Conservation (phyloP, 2,888 invertebrate genomes). For the Chalcosyrphus nemorum region DNA sequence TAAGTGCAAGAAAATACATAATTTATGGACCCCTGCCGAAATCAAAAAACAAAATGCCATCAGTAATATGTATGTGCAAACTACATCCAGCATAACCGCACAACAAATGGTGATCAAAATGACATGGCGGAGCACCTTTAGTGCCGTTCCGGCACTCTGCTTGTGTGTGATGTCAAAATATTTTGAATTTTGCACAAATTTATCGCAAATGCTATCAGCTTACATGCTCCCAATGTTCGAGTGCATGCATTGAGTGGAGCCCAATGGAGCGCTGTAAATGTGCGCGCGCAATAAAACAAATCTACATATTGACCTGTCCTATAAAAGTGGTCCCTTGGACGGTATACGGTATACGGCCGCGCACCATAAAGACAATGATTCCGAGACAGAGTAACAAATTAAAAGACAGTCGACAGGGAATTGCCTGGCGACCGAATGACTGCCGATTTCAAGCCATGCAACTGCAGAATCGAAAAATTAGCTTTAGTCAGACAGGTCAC, state of each 20-base stretch:
- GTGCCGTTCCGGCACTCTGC: constrained; percentile 54
- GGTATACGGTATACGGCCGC: not conserved
- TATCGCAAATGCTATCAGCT: constrained; percentile 80
- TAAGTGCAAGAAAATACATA: constrained; percentile 25
- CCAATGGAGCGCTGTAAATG: constrained; percentile 41
- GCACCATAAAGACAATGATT: constrained; percentile 51
- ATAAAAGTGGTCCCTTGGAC: constrained; percentile 49
- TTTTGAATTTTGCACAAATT: constrained; percentile 78
- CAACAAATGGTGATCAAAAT: constrained; percentile 58
- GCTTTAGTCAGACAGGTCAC: constrained; percentile 74
- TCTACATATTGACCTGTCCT: constrained; percentile 72
- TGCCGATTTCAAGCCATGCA: constrained; percentile 17
- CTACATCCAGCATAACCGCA: constrained; percentile 28
- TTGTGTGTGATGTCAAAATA: constrained; percentile 62
- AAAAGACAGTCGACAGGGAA: constrained; percentile 65
- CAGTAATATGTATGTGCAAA: constrained; percentile 42
- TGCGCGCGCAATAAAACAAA: constrained; percentile 66
- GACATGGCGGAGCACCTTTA: constrained; percentile 63
- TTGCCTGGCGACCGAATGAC: constrained; percentile 43
- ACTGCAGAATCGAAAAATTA: constrained; percentile 73
- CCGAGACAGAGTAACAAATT: constrained; percentile 62
- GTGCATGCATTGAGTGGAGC: not conserved
- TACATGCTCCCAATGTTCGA: constrained; percentile 43
- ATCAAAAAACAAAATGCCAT: constrained; percentile 64
- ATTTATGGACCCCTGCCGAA: constrained; percentile 57